Conservation (phyloP, 1,140 invertebrate genomes). For the Nilaparvata lugens region DNA sequence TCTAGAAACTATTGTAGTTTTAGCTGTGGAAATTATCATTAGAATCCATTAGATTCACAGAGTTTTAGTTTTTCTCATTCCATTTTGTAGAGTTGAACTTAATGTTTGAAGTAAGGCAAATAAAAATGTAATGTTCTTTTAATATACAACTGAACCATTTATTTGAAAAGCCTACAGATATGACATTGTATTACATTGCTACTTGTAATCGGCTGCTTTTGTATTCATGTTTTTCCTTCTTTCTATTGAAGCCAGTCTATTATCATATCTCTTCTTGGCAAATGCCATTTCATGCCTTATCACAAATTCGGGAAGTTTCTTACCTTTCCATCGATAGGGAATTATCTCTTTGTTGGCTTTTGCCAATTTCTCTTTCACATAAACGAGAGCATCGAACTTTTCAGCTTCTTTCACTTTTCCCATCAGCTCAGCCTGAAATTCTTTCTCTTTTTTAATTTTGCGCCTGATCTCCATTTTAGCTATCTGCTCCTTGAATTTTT, state of each 20-base stretch:
- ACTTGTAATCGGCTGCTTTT: conserved; percentile 20
- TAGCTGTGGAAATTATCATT: too few species aligned
- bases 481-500: conserved; percentile 63
- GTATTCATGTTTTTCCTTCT: conserved; percentile 19
- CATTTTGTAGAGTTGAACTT: too few species aligned
- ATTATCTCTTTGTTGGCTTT: conserved; percentile 50
- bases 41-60: too few species aligned
- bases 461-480: conserved; percentile 57
- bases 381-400: conserved; percentile 61
- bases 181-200: background rate
- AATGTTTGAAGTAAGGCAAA: too few species aligned
- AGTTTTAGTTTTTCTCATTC: too few species aligned
- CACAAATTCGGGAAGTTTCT: conserved; percentile 50
- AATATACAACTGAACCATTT: too few species aligned
- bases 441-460: conserved; percentile 61
- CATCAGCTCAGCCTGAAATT: conserved; percentile 60
- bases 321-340: conserved; percentile 52
- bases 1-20: too few species aligned
- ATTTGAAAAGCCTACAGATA: too few species aligned
- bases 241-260: conserved; percentile 18
- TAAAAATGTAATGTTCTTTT: too few species aligned
- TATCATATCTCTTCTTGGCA: conserved; percentile 21
- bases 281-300: conserved; percentile 42
- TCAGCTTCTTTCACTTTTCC: conserved; percentile 58
- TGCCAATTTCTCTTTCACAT: conserved; percentile 51